These are phyloP conservation scores for Geopemphigus sp. DNA, from an alignment of 1,140 invertebrate genomes.

Conservation along the genomic window DNA sequence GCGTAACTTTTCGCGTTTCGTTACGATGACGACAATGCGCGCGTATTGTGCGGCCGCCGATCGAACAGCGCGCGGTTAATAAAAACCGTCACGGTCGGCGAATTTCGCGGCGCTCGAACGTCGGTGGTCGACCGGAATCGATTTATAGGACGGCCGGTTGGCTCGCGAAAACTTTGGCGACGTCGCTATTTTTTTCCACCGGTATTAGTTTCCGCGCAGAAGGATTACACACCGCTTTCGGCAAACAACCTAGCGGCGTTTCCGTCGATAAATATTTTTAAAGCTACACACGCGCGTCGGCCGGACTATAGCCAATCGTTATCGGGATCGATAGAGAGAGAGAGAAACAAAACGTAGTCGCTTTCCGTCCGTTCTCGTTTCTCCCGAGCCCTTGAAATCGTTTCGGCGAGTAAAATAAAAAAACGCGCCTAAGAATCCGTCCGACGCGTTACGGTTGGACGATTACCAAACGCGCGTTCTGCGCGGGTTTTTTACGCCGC, in stretches of 20 bases:
- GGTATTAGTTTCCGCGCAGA: conserved; percentile 10
- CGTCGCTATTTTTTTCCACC: not conserved
- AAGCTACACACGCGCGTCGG: not conserved
- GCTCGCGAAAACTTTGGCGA: conserved; percentile 28
- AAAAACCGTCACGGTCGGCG: conserved; percentile 20
- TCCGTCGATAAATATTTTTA: not conserved
- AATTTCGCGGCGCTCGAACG: conserved; percentile 16
- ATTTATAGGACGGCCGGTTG: not conserved
- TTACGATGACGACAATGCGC: conserved; percentile 8
- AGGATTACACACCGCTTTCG: conserved; percentile 11
- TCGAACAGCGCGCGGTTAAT: conserved; percentile 22
- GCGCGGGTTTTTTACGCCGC: conserved; percentile 12
- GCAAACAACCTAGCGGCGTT: not conserved
- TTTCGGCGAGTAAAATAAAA: not conserved
- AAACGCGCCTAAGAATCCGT: not conserved
- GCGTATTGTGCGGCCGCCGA: too few relatives aligned
- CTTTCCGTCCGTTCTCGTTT: not conserved
- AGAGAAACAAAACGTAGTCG: not conserved
- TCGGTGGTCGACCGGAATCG: not conserved
- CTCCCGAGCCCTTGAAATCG: not conserved
- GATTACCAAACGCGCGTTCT: conserved; percentile 17
- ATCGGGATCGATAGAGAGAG: not conserved
- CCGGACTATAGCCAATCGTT: not conserved
- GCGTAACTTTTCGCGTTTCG: too few relatives aligned
- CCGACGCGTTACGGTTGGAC: not conserved